phyloP scores from a whole-genome alignment of 2,888 invertebrate genomes.

The Meiosimyza platycephala region DNA sequence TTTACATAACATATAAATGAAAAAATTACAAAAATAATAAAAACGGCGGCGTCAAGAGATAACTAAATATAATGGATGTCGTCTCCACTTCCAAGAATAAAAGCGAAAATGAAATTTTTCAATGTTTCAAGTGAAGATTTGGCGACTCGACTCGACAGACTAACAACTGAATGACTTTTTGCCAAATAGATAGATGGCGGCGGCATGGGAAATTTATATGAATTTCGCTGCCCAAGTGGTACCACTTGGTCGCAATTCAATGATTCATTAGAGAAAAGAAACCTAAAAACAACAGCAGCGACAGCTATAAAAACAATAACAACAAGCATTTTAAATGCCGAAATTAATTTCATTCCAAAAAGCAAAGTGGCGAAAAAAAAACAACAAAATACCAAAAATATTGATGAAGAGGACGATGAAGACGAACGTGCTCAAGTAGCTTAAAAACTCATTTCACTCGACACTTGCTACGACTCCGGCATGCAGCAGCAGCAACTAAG shows the following conservation, averaged over 20 bases:
- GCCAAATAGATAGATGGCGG: not conserved
- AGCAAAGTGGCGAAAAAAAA: constrained; percentile 6
- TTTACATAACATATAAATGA: too few relatives aligned
- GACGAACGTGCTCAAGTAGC: constrained; percentile 28
- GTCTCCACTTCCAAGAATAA: constrained; percentile 1
- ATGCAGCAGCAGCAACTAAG: not conserved
- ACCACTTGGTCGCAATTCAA: constrained; percentile 32
- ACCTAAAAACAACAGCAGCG: constrained; percentile 10
- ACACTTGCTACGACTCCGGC: constrained; percentile 9
- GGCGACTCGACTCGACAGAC: too few relatives aligned
- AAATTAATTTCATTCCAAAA: constrained; percentile 34
- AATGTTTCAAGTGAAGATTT: too few relatives aligned
- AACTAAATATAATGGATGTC: too few relatives aligned
- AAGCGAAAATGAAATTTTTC: constrained; percentile 2
- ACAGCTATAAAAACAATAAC: constrained; percentile 10
- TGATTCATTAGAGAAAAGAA: constrained; percentile 33
- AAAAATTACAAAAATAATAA: too few relatives aligned
- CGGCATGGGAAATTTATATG: constrained; percentile 32
- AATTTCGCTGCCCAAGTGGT: constrained; percentile 29
- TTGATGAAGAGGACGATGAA: constrained; percentile 5
- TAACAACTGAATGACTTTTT: too few relatives aligned
- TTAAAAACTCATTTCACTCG: constrained; percentile 20
- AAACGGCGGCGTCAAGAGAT: too few relatives aligned
- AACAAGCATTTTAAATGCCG: constrained; percentile 25
- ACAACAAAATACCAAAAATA: not conserved